Evolutionary conservation across 2,113 vertebrate genomes (phyloP).

Genomic region (Rynchops niger): DNA sequence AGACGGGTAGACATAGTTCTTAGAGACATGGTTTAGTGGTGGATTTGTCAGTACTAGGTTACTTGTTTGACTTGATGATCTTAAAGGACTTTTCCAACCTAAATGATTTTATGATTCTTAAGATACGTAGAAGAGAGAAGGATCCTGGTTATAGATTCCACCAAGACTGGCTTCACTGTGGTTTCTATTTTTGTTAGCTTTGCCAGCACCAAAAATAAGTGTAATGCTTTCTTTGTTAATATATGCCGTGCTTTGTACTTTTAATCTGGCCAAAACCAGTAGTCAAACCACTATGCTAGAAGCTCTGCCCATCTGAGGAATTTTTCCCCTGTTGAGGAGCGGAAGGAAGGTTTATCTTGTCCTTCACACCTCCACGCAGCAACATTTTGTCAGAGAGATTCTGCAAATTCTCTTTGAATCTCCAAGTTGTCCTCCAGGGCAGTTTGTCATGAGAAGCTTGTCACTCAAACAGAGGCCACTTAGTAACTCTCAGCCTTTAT

Average conservation of each 20-base stretch:
- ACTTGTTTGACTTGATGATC: neutral
- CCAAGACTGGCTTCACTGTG: fast-evolving
- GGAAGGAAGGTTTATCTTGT: neutral
- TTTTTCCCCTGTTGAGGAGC: neutral
- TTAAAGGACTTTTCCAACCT: neutral
- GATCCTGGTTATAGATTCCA: neutral
- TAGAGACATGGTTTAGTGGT: neutral
- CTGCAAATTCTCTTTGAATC: neutral
- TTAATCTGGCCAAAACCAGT: neutral
- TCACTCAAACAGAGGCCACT: neutral
- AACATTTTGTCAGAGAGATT: neutral
- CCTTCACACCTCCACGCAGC: neutral
- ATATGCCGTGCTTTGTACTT: neutral
- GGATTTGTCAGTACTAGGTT: neutral
- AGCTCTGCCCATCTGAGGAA: neutral
- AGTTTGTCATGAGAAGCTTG: neutral
- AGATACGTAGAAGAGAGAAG: neutral
- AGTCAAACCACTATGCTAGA: fast-evolving
- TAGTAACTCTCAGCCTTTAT: neutral
- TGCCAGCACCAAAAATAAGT: neutral
- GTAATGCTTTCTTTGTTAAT: fast-evolving
- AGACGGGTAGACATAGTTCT: neutral
- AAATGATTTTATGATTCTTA: neutral
- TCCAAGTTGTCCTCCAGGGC: neutral
- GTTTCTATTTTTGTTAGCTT: neutral